phyloP scores from a whole-genome alignment of 2,113 vertebrate genomes.

The Crotophaga sulcirostris region DNA sequence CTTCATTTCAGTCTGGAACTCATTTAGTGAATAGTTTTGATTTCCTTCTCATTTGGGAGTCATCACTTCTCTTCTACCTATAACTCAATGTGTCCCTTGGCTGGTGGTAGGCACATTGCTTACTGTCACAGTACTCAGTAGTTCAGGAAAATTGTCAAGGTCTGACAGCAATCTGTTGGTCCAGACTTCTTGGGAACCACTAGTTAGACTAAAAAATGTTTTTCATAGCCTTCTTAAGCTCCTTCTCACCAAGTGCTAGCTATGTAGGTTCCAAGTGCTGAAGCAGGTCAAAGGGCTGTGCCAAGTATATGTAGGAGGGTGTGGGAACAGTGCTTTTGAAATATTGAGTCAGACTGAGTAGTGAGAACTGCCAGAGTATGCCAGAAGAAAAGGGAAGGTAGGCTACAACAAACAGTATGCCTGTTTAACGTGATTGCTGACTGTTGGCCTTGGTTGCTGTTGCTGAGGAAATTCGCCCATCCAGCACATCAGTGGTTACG shows the following conservation, averaged over 20 bases:
- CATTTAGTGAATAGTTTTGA: not conserved
- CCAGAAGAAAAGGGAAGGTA: not conserved
- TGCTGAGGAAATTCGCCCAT: not conserved
- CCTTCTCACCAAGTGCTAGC: not conserved
- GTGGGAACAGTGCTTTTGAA: conserved; percentile 28
- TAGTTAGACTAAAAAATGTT: not conserved
- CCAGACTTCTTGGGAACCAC: not conserved
- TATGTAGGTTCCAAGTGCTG: not conserved
- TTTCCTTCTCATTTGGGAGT: not conserved
- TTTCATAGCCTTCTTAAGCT: not conserved
- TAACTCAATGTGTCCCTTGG: not conserved
- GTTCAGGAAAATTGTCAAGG: not conserved
- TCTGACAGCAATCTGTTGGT: not conserved
- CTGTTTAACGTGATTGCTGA: not conserved
- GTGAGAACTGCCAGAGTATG: not conserved
- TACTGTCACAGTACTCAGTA: not conserved
- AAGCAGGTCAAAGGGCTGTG: conserved; percentile 23
- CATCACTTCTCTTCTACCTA: not conserved
- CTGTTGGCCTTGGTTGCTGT: not conserved
- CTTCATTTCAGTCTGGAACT: not conserved
- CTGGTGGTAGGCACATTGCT: not conserved
- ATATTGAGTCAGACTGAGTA: not conserved
- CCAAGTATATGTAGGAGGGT: not conserved
- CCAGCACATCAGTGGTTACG: not conserved
- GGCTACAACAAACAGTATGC: accelerated